Base-by-base conservation (phyloP, 2,797 vertebrate species). In the Phyllotis vaccarum region DNA sequence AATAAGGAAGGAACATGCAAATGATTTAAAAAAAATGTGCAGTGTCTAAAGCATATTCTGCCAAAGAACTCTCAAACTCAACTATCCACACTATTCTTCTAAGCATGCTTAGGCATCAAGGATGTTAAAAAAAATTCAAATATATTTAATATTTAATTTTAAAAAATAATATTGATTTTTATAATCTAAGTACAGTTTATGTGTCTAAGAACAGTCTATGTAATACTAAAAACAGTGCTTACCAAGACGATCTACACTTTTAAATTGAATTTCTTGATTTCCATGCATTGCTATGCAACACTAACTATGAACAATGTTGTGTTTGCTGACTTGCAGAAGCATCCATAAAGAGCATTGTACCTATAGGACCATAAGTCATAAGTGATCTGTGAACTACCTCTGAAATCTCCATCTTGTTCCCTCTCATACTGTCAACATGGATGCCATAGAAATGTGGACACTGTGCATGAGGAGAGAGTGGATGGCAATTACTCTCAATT, bases 311-410 rank as follows among this genome's bases (percentile, higher is more conserved):
- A 75, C 86, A 31, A 11, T 34, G 13, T n/a, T 3, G 1, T 2
- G 2, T 13, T 12, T 22, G 4, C 6, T 70, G 49, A 16, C 11
- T 27, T 21, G 43, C 11, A 40, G 29, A 93, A 81, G 12, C 5
- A 37, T 2, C 10, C 0, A 1, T 90, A 13, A n/a, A 40, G 10
- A 22, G 3, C 49, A 70, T 92, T 27, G 11, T n/a, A 85, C 13
- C 13, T 2, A n/a, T 0, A 68, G 10, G 46, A 34, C 49, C 5
- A 83, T 19, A 21, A 83, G 21, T 22, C 0, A 24, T 64, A 82
- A 11, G 64, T 6, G 2, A 60, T 3, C 9, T n/a, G 8, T 27
- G 68, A 4, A 12, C 14, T 3, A 49, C 0, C 0, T 21, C n/a
- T n/a, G 5, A 29, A 34, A 34, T 49, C 9, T 82, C 40, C 31